Evolutionary conservation across 2,888 invertebrate genomes (phyloP).

Genomic region (Leptopilina myrica): DNA sequence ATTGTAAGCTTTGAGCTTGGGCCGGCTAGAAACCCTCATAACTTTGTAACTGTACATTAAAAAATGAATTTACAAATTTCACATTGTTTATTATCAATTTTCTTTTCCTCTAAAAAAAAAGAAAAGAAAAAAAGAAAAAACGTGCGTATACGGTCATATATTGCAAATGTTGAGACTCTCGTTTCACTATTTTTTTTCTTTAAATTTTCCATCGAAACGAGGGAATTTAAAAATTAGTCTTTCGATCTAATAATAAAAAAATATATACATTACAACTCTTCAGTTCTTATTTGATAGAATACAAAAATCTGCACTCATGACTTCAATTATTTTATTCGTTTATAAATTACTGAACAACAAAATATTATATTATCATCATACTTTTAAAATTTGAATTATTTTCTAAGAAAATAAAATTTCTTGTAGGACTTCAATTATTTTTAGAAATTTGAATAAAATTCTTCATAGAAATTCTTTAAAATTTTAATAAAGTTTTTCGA

Average conservation of each 20-base stretch:
- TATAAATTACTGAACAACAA: too few species aligned
- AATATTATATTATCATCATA: too few species aligned
- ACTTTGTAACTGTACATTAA: slow-evolving; percentile 36
- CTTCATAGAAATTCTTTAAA: too few species aligned
- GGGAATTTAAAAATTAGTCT: slow-evolving; percentile 13
- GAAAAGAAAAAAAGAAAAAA: slow-evolving; percentile 31
- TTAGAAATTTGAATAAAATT: too few species aligned
- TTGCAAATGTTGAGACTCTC: slow-evolving; percentile 13
- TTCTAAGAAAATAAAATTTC: too few species aligned
- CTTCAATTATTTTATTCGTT: background rate
- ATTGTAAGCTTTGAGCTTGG: slow-evolving; percentile 73
- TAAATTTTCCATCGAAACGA: background rate
- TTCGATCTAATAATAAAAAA: slow-evolving; percentile 13
- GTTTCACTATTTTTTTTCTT: background rate
- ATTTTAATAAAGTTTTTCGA: too few species aligned
- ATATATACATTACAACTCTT: slow-evolving; percentile 9
- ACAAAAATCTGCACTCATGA: slow-evolving; percentile 1
- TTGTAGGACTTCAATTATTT: too few species aligned
- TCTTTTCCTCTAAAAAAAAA: slow-evolving; percentile 40
- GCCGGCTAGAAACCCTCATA: slow-evolving; percentile 55
- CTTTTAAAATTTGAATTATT: too few species aligned
- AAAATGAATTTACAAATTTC: slow-evolving; percentile 40
- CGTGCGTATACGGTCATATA: slow-evolving; percentile 28
- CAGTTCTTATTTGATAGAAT: slow-evolving; percentile 26
- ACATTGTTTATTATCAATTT: slow-evolving; percentile 27